phyloP scores from a whole-genome alignment of 2,113 vertebrate species.

The Synodontis membranacea region DNA sequence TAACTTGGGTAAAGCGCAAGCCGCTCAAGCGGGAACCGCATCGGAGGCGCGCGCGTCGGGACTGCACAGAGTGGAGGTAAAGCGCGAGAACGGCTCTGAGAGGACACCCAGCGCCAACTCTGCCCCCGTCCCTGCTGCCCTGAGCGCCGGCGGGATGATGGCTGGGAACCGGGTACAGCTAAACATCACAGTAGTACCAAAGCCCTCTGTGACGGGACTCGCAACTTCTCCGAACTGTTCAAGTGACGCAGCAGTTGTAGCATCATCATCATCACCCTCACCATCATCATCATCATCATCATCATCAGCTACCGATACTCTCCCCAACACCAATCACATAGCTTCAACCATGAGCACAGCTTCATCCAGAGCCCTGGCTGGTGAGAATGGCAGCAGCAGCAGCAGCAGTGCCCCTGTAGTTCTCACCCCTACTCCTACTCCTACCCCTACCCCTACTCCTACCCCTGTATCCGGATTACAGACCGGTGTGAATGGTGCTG shows the following conservation, averaged over 20 bases:
- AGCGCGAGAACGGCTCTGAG: constrained; percentile 66
- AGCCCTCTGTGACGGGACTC: constrained; percentile 66
- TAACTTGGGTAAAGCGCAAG: constrained; percentile 76
- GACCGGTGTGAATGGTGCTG: constrained; percentile 51
- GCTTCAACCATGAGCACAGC: constrained; percentile 62
- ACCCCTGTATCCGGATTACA: constrained; percentile 43
- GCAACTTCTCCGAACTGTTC: constrained; percentile 68
- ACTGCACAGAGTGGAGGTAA: constrained; percentile 69
- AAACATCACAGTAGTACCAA: constrained; percentile 68
- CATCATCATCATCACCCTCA: constrained; percentile 58
- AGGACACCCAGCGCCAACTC: constrained; percentile 64
- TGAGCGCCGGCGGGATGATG: constrained; percentile 59
- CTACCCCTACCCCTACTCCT: constrained; percentile 46
- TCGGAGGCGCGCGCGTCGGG: constrained; percentile 76
- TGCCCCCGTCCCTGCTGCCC: constrained; percentile 54
- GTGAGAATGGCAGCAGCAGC: constrained; percentile 72
- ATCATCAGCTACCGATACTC: constrained; percentile 56
- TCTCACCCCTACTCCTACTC: constrained; percentile 47
- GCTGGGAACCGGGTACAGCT: constrained; percentile 70
- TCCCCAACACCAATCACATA: constrained; percentile 66
- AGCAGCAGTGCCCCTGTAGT: constrained; percentile 63
- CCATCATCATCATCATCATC: constrained; percentile 38
- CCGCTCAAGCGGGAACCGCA: constrained; percentile 74
- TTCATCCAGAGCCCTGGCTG: constrained; percentile 67
- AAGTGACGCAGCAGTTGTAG: constrained; percentile 56